phyloP scores from a whole-genome alignment of 1,140 invertebrate genomes.

The Drosophila busckii region DNA sequence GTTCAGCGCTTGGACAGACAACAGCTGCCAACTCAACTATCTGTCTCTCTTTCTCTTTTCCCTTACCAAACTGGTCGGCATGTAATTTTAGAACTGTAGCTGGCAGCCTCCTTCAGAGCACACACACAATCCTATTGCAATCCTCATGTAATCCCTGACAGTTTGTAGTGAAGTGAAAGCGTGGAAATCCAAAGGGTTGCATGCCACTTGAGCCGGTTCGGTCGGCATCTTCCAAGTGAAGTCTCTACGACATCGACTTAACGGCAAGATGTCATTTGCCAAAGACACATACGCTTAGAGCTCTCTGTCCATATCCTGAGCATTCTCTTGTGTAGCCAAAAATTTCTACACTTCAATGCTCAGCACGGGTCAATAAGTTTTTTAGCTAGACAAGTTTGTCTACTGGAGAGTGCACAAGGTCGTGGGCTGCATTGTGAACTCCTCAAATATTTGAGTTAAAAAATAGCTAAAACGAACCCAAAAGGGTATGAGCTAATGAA shows the following conservation, averaged over 20 bases:
- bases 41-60: neutral
- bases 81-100: slow-evolving; percentile 18
- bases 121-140: slow-evolving; percentile 10
- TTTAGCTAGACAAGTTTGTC: slow-evolving; percentile 16
- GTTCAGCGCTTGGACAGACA: slow-evolving; percentile 14
- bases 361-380: slow-evolving; percentile 45
- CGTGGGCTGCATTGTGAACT: slow-evolving; percentile 36
- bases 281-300: slow-evolving; percentile 7
- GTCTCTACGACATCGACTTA: too few species aligned
- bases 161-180: slow-evolving; percentile 16
- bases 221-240: too few species aligned
- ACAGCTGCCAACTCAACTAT: slow-evolving; percentile 29
- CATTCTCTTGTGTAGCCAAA: too few species aligned
- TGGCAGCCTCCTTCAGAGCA: slow-evolving; percentile 28
- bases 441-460: slow-evolving; percentile 3
- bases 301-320: slow-evolving; percentile 32
- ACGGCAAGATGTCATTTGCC: slow-evolving; percentile 23
- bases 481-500: slow-evolving; percentile 20
- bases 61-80: slow-evolving; percentile 6
- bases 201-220: too few species aligned
- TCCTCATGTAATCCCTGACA: slow-evolving; percentile 47
- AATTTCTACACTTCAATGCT: slow-evolving; percentile 43
- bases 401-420: slow-evolving; percentile 26
- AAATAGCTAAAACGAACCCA: slow-evolving; percentile 10
- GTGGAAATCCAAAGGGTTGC: slow-evolving; percentile 28